These are phyloP conservation scores for Aphrophora alni DNA, from an alignment of 2,888 invertebrate species.

Conservation along the genomic window DNA sequence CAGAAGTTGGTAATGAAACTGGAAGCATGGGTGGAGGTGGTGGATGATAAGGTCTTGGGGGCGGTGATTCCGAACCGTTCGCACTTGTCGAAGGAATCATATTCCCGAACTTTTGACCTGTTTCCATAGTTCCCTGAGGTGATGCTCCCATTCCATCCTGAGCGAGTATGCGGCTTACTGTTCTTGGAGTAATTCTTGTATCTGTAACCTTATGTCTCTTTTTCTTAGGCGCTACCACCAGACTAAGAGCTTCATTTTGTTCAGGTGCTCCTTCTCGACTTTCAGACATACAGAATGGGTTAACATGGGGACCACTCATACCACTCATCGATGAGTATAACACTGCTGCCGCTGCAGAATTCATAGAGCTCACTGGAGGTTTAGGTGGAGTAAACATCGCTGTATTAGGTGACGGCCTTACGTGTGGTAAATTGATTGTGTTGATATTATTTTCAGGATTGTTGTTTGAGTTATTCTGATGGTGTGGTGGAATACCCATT, in stretches of 20 bases:
- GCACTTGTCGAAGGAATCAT: slow-evolving; percentile 46
- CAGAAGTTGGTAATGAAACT: slow-evolving; percentile 90
- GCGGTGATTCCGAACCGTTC: slow-evolving; percentile 59
- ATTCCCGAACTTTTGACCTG: slow-evolving; percentile 43
- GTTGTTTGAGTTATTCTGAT: slow-evolving; percentile 55
- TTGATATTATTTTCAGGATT: slow-evolving; percentile 63
- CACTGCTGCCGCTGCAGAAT: slow-evolving; percentile 62
- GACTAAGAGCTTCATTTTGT: slow-evolving; percentile 92
- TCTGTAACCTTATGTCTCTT: slow-evolving; percentile 96
- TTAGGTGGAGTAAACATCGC: slow-evolving; percentile 86
- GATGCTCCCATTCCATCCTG: slow-evolving; percentile 73
- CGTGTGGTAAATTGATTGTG: slow-evolving; percentile 66
- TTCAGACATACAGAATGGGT: slow-evolving; percentile 65
- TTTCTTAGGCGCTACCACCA: slow-evolving; percentile 95
- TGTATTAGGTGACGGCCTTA: slow-evolving; percentile 71
- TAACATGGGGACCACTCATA: slow-evolving; percentile 59
- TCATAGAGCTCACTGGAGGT: slow-evolving; percentile 66
- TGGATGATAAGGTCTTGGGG: slow-evolving; percentile 74
- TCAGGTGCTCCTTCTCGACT: slow-evolving; percentile 70
- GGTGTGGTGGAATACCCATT: slow-evolving; percentile 53
- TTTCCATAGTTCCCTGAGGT: slow-evolving; percentile 56
- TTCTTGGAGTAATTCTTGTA: slow-evolving; percentile 88
- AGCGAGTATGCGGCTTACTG: slow-evolving; percentile 84
- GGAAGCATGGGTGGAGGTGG: slow-evolving; percentile 83
- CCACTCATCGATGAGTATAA: slow-evolving; percentile 68